Base-by-base conservation (phyloP, 1,140 invertebrate species). In the Pseudomyrmex flavicornis region DNA sequence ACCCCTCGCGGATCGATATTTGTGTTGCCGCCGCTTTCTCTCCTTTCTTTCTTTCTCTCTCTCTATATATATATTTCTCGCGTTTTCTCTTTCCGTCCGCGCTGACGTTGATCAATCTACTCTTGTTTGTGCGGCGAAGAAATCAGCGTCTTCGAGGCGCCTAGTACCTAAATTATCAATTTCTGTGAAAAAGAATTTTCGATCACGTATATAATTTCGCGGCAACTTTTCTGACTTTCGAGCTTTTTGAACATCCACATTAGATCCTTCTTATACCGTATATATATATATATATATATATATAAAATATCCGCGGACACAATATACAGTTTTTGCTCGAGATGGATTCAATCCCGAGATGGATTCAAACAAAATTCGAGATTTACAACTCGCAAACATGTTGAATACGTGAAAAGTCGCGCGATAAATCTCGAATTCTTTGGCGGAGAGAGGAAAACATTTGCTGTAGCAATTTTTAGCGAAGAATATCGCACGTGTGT, bases 51-150 rank as follows among this genome's bases (percentile, higher is more conserved):
- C 46, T 65, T 65, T 73, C 20, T 62, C 17, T 66, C 26, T 56
- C 35, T 68, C 17, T 50, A 35, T 22, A 35, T 35, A 35, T 35
- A 35, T 35, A 5, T 35, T n/a, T 52, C 52, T 50, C 66, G 17
- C 26, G 52, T 56, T 22, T 46, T 72, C 83, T 48, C 10, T 9
- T 44, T 63, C 35, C 48, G 26, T 70, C 35, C 17, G 17, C 20
- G 63, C 59, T 44, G 56, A 35, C n/a, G 44, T 86, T 75, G 74
- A 70, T 86, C 52, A 62, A 75, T 83, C 52, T 65, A 35, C 73
- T 52, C 66, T n/a, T 12, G 20, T 12, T 52, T 10, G 50, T 44
- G 52, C 48, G 15, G 9, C 54, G 22, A 50, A 72, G 66, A 48
- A 80, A 59, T 72, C 76, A 48, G 15, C 15, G 15, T 70, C 44